Percentiles rank a stretch among this genome's conserved stretches.
Evolutionary conservation across 2,888 invertebrate genomes (phyloP).

Genomic region (Ormyrus thymus): DNA sequence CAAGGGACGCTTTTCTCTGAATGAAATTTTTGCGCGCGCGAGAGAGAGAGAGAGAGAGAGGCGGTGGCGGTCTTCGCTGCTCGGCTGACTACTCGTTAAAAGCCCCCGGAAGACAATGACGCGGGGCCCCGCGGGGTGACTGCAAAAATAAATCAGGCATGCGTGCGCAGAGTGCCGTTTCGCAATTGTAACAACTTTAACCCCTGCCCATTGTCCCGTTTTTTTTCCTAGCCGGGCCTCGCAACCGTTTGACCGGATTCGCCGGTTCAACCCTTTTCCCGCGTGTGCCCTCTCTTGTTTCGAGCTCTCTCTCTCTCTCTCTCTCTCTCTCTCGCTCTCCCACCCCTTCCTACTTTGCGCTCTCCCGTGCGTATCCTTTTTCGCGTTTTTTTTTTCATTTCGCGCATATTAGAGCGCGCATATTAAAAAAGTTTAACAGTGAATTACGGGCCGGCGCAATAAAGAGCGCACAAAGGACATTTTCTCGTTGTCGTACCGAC

Average conservation of each 20-base stretch:
- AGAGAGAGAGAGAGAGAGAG: background rate
- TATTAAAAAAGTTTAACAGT: constrained; percentile 53
- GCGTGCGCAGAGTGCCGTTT: constrained; percentile 57
- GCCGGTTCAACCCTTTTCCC: constrained; percentile 55
- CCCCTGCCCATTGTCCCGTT: constrained; percentile 64
- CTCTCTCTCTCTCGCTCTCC: constrained; percentile 26
- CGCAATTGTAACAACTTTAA: constrained; percentile 72
- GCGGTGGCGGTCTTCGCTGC: constrained; percentile 15
- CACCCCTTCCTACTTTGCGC: constrained; percentile 13
- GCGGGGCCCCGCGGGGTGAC: constrained; percentile 61
- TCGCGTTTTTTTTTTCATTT: constrained; percentile 39
- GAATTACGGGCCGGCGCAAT: constrained; percentile 48
- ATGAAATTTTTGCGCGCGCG: constrained; percentile 25
- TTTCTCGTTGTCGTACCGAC: constrained; percentile 23
- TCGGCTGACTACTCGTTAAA: constrained; percentile 55
- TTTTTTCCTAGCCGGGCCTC: constrained; percentile 58
- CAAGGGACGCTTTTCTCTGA: constrained; percentile 54
- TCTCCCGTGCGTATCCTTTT: constrained; percentile 41
- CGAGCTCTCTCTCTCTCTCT: background rate
- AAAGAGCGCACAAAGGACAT: constrained; percentile 48
- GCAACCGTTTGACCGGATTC: constrained; percentile 67
- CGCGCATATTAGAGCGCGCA: constrained; percentile 46
- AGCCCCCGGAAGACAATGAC: constrained; percentile 59
- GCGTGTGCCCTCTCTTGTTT: background rate
- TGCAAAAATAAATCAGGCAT: constrained; percentile 70